Evolutionary conservation across 2,797 vertebrate species (phyloP), one percentile per base, ranked within the genome.

Genomic region (Ibycter americanus): DNA sequence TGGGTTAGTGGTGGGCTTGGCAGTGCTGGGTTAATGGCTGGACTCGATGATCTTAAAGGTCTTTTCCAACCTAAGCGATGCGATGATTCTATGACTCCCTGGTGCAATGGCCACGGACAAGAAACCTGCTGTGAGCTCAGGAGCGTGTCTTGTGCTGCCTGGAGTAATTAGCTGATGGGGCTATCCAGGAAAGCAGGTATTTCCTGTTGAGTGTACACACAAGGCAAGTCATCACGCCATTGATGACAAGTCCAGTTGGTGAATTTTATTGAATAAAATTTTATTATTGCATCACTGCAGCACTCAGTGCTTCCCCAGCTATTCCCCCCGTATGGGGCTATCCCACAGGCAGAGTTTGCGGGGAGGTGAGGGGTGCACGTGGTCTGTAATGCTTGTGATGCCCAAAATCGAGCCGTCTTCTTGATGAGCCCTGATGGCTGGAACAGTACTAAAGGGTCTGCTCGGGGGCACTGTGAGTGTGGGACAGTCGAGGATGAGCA

Each of bases 261-360:
- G 11, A 23, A 21, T 61, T 15, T 36, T 46, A 19, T 14, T 13
- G 12, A 47, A 25, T 15, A 20, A 21, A 40, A 67, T 15, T 8
- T 52, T 38, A 46, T 52, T n/a, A 25, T 25, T n/a, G 46, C 15
- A n/a, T 38, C 38, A 6, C 47, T 31, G 46, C 31, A 23, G 44
- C 22, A 3, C 52, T 52, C 52, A 25, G 3, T n/a, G 8, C 3
- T 27, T 68, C 23, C 61, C 16, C 42, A 29, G 38, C 26, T 52
- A 4, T 52, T 36, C 5, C 21, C 47, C 47, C 34, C 1, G 1
- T 23, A 2, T 5, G 19, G 23, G 15, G 22, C 22, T 51, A 8
- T 16, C 10, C 11, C 8, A 7, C 1, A 1, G 63, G 73, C 13
- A 54, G 38, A 21, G 49, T 23, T 19, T 22, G 12, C 20, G 23